These are phyloP conservation scores for Corvus cornix DNA, from an alignment of 2,113 vertebrate genomes.

Conservation along the genomic window DNA sequence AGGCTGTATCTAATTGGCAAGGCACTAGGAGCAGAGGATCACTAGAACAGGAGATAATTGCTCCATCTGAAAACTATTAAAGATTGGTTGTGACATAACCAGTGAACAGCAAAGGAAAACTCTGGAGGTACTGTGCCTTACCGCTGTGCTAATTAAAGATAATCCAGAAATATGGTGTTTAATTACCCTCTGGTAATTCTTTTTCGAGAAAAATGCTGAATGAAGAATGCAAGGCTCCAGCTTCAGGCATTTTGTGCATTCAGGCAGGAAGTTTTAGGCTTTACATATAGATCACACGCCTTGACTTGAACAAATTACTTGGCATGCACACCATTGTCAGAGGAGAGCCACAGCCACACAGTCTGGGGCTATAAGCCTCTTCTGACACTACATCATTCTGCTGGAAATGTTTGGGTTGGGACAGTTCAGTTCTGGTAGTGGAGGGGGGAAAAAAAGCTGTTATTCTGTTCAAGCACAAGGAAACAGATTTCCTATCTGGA, in stretches of 20 bases:
- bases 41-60: not conserved
- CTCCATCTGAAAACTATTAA: constrained; percentile 34
- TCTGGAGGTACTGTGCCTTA: not conserved
- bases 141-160: constrained; percentile 9
- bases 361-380: not conserved
- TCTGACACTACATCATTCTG: not conserved
- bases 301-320: not conserved
- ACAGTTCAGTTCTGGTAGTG: not conserved
- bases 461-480: not conserved
- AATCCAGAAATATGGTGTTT: not conserved
- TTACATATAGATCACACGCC: not conserved
- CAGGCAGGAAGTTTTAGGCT: not conserved
- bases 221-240: not conserved
- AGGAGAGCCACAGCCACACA: not conserved
- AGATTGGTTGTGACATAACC: not conserved
- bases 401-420: not conserved
- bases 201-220: not conserved
- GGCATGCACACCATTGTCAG: not conserved
- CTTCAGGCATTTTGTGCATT: not conserved
- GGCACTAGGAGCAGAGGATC: not conserved
- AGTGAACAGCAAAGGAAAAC: constrained; percentile 34
- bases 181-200: not conserved
- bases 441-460: not conserved
- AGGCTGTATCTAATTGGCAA: constrained; percentile 4
- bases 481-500: not conserved